Base-by-base conservation (phyloP, 2,797 vertebrate species). In the Rhinophrynus dorsalis region DNA sequence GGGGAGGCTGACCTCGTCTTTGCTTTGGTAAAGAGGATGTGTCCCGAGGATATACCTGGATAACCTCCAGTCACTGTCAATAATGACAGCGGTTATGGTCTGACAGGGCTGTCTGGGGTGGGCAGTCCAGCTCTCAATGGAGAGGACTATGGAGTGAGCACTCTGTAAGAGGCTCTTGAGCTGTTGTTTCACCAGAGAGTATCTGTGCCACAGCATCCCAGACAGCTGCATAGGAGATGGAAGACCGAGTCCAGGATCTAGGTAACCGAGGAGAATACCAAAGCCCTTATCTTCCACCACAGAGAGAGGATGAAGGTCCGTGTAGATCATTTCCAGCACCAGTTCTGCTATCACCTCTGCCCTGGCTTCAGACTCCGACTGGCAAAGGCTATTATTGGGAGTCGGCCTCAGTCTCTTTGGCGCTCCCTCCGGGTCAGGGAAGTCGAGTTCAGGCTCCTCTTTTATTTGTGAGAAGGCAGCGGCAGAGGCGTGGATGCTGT, bases 271-370 rank as follows among this genome's bases (percentile, higher is more conserved):
- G 2, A 90, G 81, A 2, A 86, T 75, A 27, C 78, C 76, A 2
- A 90, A 88, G 0, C 88, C 88, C 44, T 79, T 74, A n/a, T 88
- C 85, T 57, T 80, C 80, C 63, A 86, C 84, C 6, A 88, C 26
- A 0, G 86, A 84, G 7, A 88, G 77, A 0, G 88, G 84, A 11
- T 88, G 88, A 17, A 90, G 68, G 33, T 88, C 86, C 2, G 81
- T 79, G 8, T 79, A 83, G 2, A 88, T 76, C 88, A 89, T 85
- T 40, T 85, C 86, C 40, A 88, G 32, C 18, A 89, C 75, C 7
- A 89, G 66, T 51, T 86, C 82, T 3, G 79, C 67, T 6, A 90
- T 74, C 2, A 80, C 67, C 0, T 84, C 84, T 0, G 68, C 74
- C 0, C 83, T 58, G 0, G 72, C 59, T 5, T 82, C 81, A 0